Evolutionary conservation across 2,797 vertebrate genomes (phyloP).

Genomic region (Gobio occitaniae): DNA sequence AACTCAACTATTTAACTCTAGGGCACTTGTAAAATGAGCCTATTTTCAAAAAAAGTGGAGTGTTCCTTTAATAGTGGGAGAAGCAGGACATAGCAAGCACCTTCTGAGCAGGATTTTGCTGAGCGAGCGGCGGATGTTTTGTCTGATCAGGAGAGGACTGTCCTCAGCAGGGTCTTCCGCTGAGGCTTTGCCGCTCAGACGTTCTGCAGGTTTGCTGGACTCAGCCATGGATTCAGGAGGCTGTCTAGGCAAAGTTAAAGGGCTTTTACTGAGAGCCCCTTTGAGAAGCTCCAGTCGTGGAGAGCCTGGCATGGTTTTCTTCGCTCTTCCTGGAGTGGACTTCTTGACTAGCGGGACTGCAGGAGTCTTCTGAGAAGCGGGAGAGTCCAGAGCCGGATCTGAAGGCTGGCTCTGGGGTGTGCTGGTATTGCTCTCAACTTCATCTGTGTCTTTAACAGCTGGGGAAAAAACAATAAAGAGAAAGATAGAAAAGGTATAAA

Average conservation of each 20-base stretch:
- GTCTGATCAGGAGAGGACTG: conserved; percentile 83
- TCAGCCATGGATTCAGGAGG: conserved; percentile 63
- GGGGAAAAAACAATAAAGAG: conserved; percentile 25
- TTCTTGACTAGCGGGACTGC: conserved; percentile 61
- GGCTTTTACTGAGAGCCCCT: conserved; percentile 70
- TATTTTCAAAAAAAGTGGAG: too few relatives aligned
- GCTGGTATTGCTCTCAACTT: conserved; percentile 67
- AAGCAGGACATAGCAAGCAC: conserved; percentile 66
- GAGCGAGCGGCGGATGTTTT: conserved; percentile 92
- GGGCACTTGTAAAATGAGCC: too few relatives aligned
- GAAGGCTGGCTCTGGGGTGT: conserved; percentile 67
- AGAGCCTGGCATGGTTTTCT: conserved; percentile 66
- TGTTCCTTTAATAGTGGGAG: too few relatives aligned
- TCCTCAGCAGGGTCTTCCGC: conserved; percentile 75
- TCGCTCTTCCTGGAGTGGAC: conserved; percentile 69
- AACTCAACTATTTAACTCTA: too few relatives aligned
- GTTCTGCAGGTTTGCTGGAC: conserved; percentile 63
- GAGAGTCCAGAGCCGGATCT: conserved; percentile 33
- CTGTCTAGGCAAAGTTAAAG: conserved; percentile 73
- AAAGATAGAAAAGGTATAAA: neutral
- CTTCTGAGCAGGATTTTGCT: conserved; percentile 91
- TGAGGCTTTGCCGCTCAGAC: conserved; percentile 62
- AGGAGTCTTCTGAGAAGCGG: conserved; percentile 32
- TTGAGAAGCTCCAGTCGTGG: conserved; percentile 66
- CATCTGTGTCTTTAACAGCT: conserved; percentile 65